Base-by-base conservation (phyloP, 2,113 vertebrate genomes). In the Semnornis frantzii region DNA sequence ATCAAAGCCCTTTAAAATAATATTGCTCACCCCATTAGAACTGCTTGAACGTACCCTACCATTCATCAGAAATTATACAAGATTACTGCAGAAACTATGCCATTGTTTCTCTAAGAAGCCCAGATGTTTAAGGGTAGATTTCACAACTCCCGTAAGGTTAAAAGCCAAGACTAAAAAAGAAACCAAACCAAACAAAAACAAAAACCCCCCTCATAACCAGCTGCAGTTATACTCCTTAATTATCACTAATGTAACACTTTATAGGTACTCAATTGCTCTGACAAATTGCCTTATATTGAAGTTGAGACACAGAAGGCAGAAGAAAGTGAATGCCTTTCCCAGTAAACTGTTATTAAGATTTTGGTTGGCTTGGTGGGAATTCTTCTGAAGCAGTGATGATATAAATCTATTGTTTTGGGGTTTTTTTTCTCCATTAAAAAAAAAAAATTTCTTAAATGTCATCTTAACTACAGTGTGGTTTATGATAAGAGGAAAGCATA, bases 51-150 rank as follows among this genome's bases (percentile, higher is more conserved):
- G 97, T 97, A 98, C 97, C 97, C 97, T 98, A 98, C 98, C 96
- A 98, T 98, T 98, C 98, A 98, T 95, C 97, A 98, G 97, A 97
- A 98, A 98, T 98, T 95, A 98, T 96, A 98, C 97, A 98, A 98
- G 98, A 98, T 98, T 97, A 97, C 96, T 93, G 84, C 87, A 92
- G 92, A 97, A 98, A 95, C 95, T 94, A 94, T 48, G 89, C 85
- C 89, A 98, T 98, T 98, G 98, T 98, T 98, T 98, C 97, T 96
- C 64, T 82, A 96, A 93, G 95, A 95, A 97, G 83, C 96, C 98
- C 98, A 98, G 98, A 98, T 98, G 98, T 98, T 96, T 96, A 95
- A 96, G 95, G 92, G 95, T 91, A 96, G 92, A 86, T 80, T 95
- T 95, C 81, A 58, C 87, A 68, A 93, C 73, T 87, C 92, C 84